A percentile compares a stretch with the other conserved stretches of the same genome.
phyloP scores from a whole-genome alignment of 2,797 vertebrate genomes.

The Pterois miles region DNA sequence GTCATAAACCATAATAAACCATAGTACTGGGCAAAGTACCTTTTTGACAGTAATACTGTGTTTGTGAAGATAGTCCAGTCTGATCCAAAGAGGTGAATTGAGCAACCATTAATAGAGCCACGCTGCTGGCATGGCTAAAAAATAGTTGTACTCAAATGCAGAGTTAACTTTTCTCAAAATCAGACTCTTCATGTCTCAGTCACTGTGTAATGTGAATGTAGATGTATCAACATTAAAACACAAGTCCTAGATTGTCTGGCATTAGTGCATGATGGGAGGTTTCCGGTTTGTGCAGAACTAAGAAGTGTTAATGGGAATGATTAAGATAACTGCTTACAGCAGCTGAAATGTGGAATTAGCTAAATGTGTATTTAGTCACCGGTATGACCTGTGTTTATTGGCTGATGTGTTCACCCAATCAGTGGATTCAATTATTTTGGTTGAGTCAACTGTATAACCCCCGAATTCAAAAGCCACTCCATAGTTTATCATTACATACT shows the following conservation, averaged over 20 bases:
- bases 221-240: not conserved
- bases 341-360: too few species aligned
- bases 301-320: not conserved
- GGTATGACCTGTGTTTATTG: not conserved
- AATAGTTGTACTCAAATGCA: not conserved
- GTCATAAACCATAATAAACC: too few species aligned
- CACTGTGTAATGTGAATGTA: too few species aligned
- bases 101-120: not conserved
- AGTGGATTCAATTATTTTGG: not conserved
- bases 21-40: not conserved
- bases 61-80: not conserved
- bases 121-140: not conserved
- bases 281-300: not conserved
- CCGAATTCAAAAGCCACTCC: not conserved
- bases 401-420: not conserved
- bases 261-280: not conserved
- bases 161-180: not conserved
- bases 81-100: accelerated
- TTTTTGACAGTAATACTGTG: too few species aligned
- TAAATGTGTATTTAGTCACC: not conserved
- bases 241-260: not conserved
- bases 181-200: not conserved
- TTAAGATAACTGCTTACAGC: not conserved
- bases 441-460: not conserved
- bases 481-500: not conserved